phyloP scores from a whole-genome alignment of 2,888 invertebrate genomes.

The Trissolcus brochymenae region DNA sequence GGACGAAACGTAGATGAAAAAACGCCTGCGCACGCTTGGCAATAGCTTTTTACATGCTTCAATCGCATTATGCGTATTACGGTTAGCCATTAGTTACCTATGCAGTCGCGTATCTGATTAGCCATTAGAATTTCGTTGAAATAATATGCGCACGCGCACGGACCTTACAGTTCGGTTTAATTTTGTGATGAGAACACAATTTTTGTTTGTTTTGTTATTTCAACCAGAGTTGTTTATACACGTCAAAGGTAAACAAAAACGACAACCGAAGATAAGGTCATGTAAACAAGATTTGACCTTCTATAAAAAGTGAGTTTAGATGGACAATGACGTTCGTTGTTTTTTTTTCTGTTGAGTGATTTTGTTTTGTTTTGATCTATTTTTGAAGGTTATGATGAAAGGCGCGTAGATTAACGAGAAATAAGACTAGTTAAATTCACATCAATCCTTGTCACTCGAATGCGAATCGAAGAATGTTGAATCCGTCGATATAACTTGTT shows the following conservation, averaged over 20 bases:
- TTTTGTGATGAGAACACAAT: too few species aligned
- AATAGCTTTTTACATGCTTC: conserved; percentile 35
- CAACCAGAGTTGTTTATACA: too few species aligned
- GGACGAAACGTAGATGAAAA: conserved; percentile 5
- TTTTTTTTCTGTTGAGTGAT: too few species aligned
- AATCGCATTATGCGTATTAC: conserved; percentile 49
- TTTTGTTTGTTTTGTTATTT: too few species aligned
- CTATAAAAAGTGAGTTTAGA: too few species aligned
- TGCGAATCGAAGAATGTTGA: conserved; percentile 49
- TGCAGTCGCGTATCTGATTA: conserved; percentile 49
- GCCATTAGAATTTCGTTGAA: conserved; percentile 23
- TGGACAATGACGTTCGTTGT: too few species aligned
- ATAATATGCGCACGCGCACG: conserved; percentile 23
- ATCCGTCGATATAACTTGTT: conserved; percentile 35
- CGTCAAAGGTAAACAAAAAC: too few species aligned
- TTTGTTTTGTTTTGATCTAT: too few species aligned
- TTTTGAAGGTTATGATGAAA: too few species aligned
- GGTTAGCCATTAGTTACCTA: conserved; percentile 43
- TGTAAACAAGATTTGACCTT: too few species aligned
- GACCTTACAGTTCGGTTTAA: not conserved
- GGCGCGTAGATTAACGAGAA: too few species aligned
- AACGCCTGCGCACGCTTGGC: conserved; percentile 7
- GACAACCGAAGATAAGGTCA: too few species aligned
- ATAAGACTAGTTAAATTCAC: conserved; percentile 48
- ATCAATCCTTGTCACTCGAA: conserved; percentile 39